Evolutionary conservation across 1,140 invertebrate species (phyloP), one percentile per base, ranked within the genome.

Genomic region (Cydia splendana): DNA sequence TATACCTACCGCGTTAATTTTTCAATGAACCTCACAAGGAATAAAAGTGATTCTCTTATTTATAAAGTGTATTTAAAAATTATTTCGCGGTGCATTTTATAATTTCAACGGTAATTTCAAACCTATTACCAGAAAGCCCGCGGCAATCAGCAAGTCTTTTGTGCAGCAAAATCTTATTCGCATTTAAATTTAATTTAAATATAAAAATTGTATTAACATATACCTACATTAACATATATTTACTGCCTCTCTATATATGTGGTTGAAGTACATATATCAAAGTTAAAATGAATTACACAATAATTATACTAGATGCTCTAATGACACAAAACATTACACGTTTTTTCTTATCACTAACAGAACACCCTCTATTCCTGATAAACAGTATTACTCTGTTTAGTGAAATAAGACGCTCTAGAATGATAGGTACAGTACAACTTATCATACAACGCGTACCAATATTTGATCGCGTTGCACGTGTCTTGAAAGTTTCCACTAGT

Each of bases 401-500:
- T 10, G 24, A 24, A 24, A 62, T 20, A 62, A 24, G 18, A 62
- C 7, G 20, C 20, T 71, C 34, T 38, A 71, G 2, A 71, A 71
- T 38, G 15, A 18, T 18, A 24, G 24, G 24, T n/a, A 24, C 24
- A 24, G 24, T 24, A 34, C 38, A 69, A 69, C 67, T 42, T 71
- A 71, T 71, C 67, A 45, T 18, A 38, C 24, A 42, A 18, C 34
- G 15, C 24, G 30, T 38, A 18, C 67, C 34, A 71, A 71, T 69
- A 71, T 71, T 71, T 42, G 34, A 71, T 71, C 67, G 67, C n/a
- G 6, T 71, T 18, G n/a, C 34, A n/a, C 30, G 30, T 38, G 5
- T 34, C 5, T 69, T 71, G 67, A 38, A 71, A 71, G 10, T 71
- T 71, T 71, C 67, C 67, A 18, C 34, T 45, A 62, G 57, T 62